phyloP scores from a whole-genome alignment of 1,140 invertebrate genomes.

The Leucophenga varia region DNA sequence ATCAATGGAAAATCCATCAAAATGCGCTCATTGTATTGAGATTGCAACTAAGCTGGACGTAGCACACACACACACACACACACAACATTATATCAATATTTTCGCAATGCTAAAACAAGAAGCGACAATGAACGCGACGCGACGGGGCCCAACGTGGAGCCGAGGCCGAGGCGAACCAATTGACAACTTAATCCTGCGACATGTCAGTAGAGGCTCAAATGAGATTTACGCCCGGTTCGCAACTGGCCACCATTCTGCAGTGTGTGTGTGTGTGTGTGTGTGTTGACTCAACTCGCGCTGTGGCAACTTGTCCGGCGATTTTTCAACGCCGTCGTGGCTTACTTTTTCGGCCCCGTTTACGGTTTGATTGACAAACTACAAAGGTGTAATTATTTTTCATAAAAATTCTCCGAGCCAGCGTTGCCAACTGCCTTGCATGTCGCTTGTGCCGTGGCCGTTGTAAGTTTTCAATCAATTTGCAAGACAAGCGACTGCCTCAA shows the following conservation, averaged over 20 bases:
- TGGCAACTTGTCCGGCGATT: too few species aligned
- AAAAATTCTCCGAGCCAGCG: too few species aligned
- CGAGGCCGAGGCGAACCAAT: constrained; percentile 22
- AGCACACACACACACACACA: too few species aligned
- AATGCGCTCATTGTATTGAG: constrained; percentile 48
- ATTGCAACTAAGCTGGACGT: constrained; percentile 43
- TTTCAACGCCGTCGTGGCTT: too few species aligned
- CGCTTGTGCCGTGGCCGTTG: too few species aligned
- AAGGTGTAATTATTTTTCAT: too few species aligned
- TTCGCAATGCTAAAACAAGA: constrained; percentile 34
- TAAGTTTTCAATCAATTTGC: constrained; percentile 50
- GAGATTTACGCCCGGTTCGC: constrained; percentile 44
- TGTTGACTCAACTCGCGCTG: too few species aligned
- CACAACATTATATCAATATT: constrained; percentile 47
- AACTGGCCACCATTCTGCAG: too few species aligned
- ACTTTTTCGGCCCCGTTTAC: too few species aligned
- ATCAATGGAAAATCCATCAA: constrained; percentile 51
- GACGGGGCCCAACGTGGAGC: too few species aligned
- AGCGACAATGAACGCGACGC: too few species aligned
- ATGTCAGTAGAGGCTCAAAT: constrained; percentile 51
- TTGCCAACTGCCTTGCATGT: constrained; percentile 18
- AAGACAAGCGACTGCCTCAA: constrained; percentile 3
- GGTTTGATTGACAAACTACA: constrained; percentile 51
- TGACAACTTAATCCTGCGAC: constrained; percentile 53
- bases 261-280: too few species aligned